phyloP scores from a whole-genome alignment of 2,113 vertebrate genomes.

The Laticauda colubrina region DNA sequence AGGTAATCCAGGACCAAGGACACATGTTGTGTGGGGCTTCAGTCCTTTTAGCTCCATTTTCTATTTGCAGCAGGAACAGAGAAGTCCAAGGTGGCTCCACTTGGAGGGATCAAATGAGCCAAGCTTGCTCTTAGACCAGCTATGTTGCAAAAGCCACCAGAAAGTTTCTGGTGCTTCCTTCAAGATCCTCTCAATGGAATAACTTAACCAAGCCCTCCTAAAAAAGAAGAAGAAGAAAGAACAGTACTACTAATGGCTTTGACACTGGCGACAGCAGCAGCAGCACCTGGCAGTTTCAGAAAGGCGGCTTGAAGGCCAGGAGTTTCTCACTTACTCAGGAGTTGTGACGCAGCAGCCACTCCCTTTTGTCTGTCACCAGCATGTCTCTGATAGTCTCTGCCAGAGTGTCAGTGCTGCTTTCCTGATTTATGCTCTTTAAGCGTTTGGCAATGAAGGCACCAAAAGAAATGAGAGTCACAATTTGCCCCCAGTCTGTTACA shows the following conservation, averaged over 20 bases:
- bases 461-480: constrained; percentile 86
- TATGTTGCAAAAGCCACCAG: constrained; percentile 82
- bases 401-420: constrained; percentile 71
- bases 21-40: background rate
- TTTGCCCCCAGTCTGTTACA: constrained; percentile 89
- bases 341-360: constrained; percentile 87
- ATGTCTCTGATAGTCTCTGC: constrained; percentile 77
- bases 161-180: constrained; percentile 79
- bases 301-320: rapidly evolving
- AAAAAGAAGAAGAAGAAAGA: background rate
- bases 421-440: constrained; percentile 73
- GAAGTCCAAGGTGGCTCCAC: constrained; percentile 18
- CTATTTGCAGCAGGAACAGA: constrained; percentile 28
- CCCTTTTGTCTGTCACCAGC: constrained; percentile 75
- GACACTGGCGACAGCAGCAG: too few species aligned
- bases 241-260: constrained; percentile 30
- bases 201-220: constrained; percentile 92
- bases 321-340: constrained; percentile 79
- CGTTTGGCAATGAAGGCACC: constrained; percentile 81
- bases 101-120: constrained; percentile 76
- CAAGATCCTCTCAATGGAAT: constrained; percentile 83
- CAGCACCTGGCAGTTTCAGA: background rate
- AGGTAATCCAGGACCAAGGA: constrained; percentile 18
- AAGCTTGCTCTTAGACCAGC: constrained; percentile 85
- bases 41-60: constrained; percentile 34